A percentile compares a stretch with the other conserved stretches of the same genome.
phyloP scores from a whole-genome alignment of 2,113 vertebrate genomes.

The Myotis davidii region DNA sequence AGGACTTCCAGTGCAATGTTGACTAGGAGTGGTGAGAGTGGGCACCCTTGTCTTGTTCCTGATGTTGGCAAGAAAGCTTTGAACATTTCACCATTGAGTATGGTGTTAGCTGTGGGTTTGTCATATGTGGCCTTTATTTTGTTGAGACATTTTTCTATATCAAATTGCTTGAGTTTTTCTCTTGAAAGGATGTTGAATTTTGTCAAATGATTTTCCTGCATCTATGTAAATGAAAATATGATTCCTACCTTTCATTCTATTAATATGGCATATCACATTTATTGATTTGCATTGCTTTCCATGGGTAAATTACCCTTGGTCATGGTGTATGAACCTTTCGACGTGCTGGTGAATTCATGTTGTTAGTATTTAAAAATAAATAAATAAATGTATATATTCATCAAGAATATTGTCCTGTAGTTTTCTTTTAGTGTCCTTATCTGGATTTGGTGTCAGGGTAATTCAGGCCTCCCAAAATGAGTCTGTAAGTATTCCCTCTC shows the following conservation, averaged over 20 bases:
- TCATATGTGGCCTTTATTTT: not conserved
- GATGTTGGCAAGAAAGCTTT: not conserved
- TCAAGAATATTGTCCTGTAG: not conserved
- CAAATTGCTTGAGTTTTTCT: not conserved
- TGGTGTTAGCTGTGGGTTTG: not conserved
- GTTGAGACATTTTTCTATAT: not conserved
- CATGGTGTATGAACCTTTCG: not conserved
- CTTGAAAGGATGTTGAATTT: not conserved
- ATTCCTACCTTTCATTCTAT: not conserved
- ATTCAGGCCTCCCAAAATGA: not conserved
- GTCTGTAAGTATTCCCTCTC: not conserved
- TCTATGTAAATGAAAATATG: not conserved
- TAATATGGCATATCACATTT: not conserved
- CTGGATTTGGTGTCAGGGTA: not conserved
- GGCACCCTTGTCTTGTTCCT: not conserved
- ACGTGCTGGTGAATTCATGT: not conserved
- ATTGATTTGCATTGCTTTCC: not conserved
- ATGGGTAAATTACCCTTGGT: not conserved
- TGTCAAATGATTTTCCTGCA: not conserved
- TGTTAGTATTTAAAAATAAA: not conserved
- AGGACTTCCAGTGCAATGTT: not conserved
- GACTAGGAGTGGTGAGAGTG: too few relatives aligned
- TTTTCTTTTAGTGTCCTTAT: not conserved
- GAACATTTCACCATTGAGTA: not conserved
- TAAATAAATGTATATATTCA: too few relatives aligned